Evolutionary conservation across 1,140 invertebrate species (phyloP).

Genomic region (Drosophila repletoides): DNA sequence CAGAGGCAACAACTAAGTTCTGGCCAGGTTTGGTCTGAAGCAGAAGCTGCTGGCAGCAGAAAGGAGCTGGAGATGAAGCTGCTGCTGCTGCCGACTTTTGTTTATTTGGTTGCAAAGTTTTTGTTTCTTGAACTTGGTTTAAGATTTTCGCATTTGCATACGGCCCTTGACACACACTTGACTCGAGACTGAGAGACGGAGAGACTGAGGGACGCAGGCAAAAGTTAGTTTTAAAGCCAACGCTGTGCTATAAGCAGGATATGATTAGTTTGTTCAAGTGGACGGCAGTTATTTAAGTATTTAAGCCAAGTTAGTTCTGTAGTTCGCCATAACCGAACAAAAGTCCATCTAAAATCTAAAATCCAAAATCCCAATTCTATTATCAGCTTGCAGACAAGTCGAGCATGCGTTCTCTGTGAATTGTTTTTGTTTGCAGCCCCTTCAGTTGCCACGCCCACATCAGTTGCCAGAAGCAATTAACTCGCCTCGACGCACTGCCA

Average conservation of each 20-base stretch:
- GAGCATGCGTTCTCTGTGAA: neutral
- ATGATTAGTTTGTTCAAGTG: conserved; percentile 48
- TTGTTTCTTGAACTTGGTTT: conserved; percentile 51
- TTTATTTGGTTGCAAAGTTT: conserved; percentile 70
- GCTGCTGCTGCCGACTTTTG: conserved; percentile 38
- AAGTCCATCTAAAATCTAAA: too few relatives aligned
- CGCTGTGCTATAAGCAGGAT: conserved; percentile 26
- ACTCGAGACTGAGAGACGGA: neutral
- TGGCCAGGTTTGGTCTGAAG: conserved; percentile 23
- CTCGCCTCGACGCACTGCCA: conserved; percentile 41
- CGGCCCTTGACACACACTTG: too few relatives aligned
- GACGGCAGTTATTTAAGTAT: too few relatives aligned
- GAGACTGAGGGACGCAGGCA: too few relatives aligned
- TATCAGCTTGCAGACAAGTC: neutral
- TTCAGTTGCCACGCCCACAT: neutral
- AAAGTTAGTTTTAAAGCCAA: conserved; percentile 27
- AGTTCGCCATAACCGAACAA: too few relatives aligned
- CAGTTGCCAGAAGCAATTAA: conserved; percentile 50
- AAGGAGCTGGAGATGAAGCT: conserved; percentile 2
- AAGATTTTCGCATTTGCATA: conserved; percentile 62
- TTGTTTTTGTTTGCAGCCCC: conserved; percentile 11
- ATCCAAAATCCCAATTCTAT: conserved; percentile 1
- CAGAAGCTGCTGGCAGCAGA: neutral
- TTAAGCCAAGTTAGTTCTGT: too few relatives aligned
- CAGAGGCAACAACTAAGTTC: conserved; percentile 25